Evolutionary conservation across 1,140 invertebrate species (phyloP).

Genomic region (Zelostemma sp.): DNA sequence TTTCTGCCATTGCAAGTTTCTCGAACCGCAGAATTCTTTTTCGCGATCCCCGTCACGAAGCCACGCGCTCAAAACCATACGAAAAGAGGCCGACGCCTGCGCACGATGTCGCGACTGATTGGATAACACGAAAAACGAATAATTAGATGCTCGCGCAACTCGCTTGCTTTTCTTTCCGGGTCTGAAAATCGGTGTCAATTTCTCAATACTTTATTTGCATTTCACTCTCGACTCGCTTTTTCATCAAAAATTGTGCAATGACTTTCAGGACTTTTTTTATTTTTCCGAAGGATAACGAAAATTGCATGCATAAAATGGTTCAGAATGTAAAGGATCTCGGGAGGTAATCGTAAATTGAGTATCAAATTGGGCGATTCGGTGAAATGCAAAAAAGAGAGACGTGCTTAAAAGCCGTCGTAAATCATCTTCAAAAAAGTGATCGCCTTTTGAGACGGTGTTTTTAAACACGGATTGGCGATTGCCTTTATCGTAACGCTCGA

Average conservation of each 20-base stretch:
- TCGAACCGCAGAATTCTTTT: slow-evolving; percentile 56
- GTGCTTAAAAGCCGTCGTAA: slow-evolving; percentile 36
- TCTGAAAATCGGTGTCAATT: too few species aligned
- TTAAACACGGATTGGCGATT: neutral
- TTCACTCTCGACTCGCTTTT: too few species aligned
- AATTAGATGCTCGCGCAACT: too few species aligned
- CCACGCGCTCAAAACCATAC: slow-evolving; percentile 34
- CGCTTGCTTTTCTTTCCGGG: too few species aligned
- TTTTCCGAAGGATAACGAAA: neutral
- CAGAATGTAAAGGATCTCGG: slow-evolving; percentile 21
- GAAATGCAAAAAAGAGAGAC: slow-evolving; percentile 24
- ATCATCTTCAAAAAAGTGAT: slow-evolving; percentile 30
- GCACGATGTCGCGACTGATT: slow-evolving; percentile 12
- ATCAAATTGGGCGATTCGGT: slow-evolving; percentile 26
- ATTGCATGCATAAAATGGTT: neutral
- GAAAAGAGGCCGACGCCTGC: slow-evolving; percentile 25
- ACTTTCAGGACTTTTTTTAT: neutral
- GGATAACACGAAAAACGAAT: too few species aligned
- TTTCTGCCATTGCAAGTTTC: slow-evolving; percentile 47
- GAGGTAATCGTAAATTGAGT: slow-evolving; percentile 33
- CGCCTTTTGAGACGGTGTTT: slow-evolving; percentile 16
- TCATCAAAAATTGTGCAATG: neutral
- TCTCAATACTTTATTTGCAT: too few species aligned
- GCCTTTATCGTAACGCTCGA: neutral
- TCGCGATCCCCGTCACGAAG: slow-evolving; percentile 42